phyloP scores from a whole-genome alignment of 2,888 invertebrate genomes.

The Furcula furcula region DNA sequence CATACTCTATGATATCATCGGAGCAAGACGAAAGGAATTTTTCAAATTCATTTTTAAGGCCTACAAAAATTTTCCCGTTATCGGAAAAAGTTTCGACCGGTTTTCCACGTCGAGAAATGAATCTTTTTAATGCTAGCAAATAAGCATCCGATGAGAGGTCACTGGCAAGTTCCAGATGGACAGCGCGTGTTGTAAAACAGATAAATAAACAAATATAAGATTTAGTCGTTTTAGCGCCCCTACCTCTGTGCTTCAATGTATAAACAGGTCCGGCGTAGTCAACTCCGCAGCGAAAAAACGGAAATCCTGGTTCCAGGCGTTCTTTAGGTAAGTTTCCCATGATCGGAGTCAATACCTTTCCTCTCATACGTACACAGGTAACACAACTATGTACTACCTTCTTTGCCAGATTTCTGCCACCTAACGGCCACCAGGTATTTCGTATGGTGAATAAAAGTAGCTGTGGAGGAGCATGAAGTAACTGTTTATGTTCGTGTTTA shows the following conservation, averaged over 20 bases:
- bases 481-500: not conserved
- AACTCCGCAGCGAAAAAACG: not conserved
- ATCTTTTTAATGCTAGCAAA: not conserved
- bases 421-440: not conserved
- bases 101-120: not conserved
- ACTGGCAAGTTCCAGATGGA: not conserved
- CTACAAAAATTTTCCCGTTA: not conserved
- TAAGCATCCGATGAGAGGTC: not conserved
- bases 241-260: not conserved
- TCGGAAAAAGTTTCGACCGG: not conserved
- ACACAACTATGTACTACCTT: not conserved
- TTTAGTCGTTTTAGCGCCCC: not conserved
- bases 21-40: not conserved
- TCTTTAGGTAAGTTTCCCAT: conserved; percentile 3
- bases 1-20: not conserved
- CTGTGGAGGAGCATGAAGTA: not conserved
- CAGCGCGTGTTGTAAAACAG: not conserved
- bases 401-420: not conserved
- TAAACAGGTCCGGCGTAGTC: conserved; percentile 4
- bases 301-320: not conserved
- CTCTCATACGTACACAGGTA: not conserved
- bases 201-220: not conserved
- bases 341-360: not conserved
- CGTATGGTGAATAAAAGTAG: not conserved
- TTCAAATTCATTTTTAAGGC: not conserved